phyloP scores from a whole-genome alignment of 2,888 invertebrate genomes.

The Leptopilina syphax region DNA sequence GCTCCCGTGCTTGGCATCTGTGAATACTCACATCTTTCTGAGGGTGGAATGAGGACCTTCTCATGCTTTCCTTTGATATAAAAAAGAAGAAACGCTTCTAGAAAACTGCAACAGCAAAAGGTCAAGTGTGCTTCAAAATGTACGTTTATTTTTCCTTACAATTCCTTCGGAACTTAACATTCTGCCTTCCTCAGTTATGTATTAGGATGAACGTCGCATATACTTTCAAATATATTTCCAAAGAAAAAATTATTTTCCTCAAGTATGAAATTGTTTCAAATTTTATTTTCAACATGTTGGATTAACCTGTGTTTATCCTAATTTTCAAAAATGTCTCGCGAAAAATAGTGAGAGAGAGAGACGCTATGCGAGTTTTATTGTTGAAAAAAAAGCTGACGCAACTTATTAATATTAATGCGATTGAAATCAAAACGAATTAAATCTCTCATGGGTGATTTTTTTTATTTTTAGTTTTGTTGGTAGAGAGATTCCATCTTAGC shows the following conservation, averaged over 20 bases:
- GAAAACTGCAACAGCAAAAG: slow-evolving; percentile 1
- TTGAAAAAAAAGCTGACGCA: slow-evolving; percentile 38
- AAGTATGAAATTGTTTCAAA: too few relatives aligned
- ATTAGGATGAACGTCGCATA: neutral
- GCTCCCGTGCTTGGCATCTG: slow-evolving; percentile 70
- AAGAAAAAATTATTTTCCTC: too few relatives aligned
- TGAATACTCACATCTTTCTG: slow-evolving; percentile 59
- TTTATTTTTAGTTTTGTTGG: slow-evolving; percentile 29
- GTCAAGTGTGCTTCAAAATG: slow-evolving; percentile 18
- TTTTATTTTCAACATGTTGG: too few relatives aligned
- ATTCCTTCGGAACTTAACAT: slow-evolving; percentile 16
- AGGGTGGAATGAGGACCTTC: slow-evolving; percentile 44
- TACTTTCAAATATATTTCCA: slow-evolving; percentile 1
- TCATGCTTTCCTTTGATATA: slow-evolving; percentile 6
- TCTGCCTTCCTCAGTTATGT: slow-evolving; percentile 20
- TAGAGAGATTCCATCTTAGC: slow-evolving; percentile 39
- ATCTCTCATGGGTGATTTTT: slow-evolving; percentile 9
- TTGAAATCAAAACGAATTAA: slow-evolving; percentile 39
- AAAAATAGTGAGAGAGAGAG: slow-evolving; percentile 1
- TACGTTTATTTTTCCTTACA: slow-evolving; percentile 9
- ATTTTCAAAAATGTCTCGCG: neutral
- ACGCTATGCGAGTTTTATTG: slow-evolving; percentile 27
- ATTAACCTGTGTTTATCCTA: too few relatives aligned
- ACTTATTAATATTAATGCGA: slow-evolving; percentile 42
- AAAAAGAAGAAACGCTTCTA: slow-evolving; percentile 4